phyloP scores from a whole-genome alignment of 1,140 invertebrate genomes.

The Drosophila mayri region DNA sequence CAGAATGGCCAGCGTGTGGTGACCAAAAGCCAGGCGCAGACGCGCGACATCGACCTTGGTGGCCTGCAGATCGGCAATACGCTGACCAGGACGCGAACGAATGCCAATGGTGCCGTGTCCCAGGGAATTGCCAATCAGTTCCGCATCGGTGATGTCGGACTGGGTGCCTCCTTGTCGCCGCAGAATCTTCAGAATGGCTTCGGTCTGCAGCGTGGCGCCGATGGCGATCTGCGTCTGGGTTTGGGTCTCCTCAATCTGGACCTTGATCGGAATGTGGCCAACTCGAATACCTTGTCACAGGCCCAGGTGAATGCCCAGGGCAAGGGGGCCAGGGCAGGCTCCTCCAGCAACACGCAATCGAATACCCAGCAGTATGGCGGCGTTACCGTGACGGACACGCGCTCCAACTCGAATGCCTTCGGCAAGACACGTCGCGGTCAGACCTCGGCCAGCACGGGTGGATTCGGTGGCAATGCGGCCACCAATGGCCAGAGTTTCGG shows the following conservation, averaged over 20 bases:
- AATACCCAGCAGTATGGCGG: slow-evolving; percentile 64
- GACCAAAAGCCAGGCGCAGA: slow-evolving; percentile 65
- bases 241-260: slow-evolving; percentile 72
- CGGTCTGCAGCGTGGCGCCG: slow-evolving; percentile 63
- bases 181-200: slow-evolving; percentile 73
- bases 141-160: slow-evolving; percentile 64
- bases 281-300: slow-evolving; percentile 52
- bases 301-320: slow-evolving; percentile 75
- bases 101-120: slow-evolving; percentile 61
- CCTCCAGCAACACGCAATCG: slow-evolving; percentile 58
- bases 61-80: slow-evolving; percentile 75
- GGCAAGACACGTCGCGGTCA: slow-evolving; percentile 62
- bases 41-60: slow-evolving; percentile 63
- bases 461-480: slow-evolving; percentile 59
- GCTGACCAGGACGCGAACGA: slow-evolving; percentile 64
- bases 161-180: slow-evolving; percentile 67
- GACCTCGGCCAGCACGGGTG: slow-evolving; percentile 65
- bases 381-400: slow-evolving; percentile 61
- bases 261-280: slow-evolving; percentile 56
- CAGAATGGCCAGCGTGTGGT: slow-evolving; percentile 68
- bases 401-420: slow-evolving; percentile 69
- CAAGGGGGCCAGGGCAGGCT: slow-evolving; percentile 38
- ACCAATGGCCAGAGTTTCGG: slow-evolving; percentile 51
- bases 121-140: slow-evolving; percentile 70
- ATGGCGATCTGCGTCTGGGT: slow-evolving; percentile 66